Base-by-base conservation (phyloP, 2,113 vertebrate species). In the Chionomys nivalis region DNA sequence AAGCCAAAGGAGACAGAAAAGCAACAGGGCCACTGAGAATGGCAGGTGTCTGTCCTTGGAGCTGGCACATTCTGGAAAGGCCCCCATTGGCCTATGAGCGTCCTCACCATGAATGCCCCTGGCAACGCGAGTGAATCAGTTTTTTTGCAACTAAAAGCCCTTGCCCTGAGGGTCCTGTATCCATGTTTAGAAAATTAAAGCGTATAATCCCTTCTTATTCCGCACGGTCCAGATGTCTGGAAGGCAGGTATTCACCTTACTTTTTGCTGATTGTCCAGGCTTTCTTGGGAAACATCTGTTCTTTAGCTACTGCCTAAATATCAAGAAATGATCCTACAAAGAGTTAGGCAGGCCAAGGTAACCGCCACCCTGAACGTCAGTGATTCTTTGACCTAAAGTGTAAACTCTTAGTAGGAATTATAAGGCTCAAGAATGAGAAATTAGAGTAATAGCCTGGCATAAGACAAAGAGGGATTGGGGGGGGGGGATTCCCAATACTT, bases 361-460 rank as follows among this genome's bases (percentile, higher is more conserved):
- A 83, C 68, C 36, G 68, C 63, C 31, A 83, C 52, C 47, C 73
- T 66, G 91, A 31, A 66, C 12, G 13, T 36, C 75, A 19, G 44
- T 42, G 93, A 65, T 42, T 77, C 75, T 91, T 85, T 65, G 75
- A 93, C 23, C 16, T 52, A 61, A 89, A 93, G 88, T 93, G 47
- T 58, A 83, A 94, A 82, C n/a, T 81, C 31, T 49, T 49, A 76
- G 58, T 72, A 89, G 28, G 23, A 93, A 87, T 65, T 70, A 76
- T 47, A 75, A 96, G 17, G 31, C 39, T 75, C 24, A 76, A 88
- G 26, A 92, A 89, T 66, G 47, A 73, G 72, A 97, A 91, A 31
- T 17, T 85, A 4, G 33, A 73, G 85, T 66, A 83, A 68, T 11
- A 87, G 14, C 14, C 33, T 14, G 36, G 5, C 89, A 39, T 70